Evolutionary conservation across 2,888 invertebrate species (phyloP).

Genomic region (Parascotia fuliginaria): DNA sequence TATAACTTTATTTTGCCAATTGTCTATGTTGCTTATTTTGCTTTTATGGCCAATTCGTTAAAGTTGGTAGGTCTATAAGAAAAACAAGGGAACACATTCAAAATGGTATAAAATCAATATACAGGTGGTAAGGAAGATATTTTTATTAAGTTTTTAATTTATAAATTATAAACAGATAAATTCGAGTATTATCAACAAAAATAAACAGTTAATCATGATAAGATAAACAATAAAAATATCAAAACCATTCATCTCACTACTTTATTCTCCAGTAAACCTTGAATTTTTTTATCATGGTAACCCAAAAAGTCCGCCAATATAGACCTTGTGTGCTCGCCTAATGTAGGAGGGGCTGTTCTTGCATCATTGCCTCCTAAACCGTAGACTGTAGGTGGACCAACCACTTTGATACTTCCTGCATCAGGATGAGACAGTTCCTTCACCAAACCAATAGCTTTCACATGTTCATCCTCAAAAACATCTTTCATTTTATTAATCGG

Average conservation of each 20-base stretch:
- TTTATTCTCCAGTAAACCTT: slow-evolving; percentile 80
- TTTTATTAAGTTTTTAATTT: too few relatives aligned
- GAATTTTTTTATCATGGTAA: slow-evolving; percentile 86
- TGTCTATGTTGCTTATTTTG: too few relatives aligned
- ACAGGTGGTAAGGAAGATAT: too few relatives aligned
- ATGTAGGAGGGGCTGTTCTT: slow-evolving; percentile 91
- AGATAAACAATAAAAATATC: not conserved
- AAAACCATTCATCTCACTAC: slow-evolving; percentile 52
- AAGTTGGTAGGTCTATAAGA: too few relatives aligned
- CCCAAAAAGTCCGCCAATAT: slow-evolving; percentile 89
- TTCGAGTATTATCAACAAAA: too few relatives aligned
- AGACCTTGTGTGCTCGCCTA: slow-evolving; percentile 95
- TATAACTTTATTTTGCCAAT: too few relatives aligned
- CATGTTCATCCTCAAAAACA: slow-evolving; percentile 95
- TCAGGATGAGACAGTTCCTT: slow-evolving; percentile 89
- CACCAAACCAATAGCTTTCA: slow-evolving; percentile 90
- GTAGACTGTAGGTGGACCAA: slow-evolving; percentile 95
- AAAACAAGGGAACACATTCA: too few relatives aligned
- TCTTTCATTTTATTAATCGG: slow-evolving; percentile 95
- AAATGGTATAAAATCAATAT: too few relatives aligned
- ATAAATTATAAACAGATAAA: too few relatives aligned
- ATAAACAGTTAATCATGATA: not conserved
- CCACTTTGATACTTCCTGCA: slow-evolving; percentile 90
- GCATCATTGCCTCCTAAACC: slow-evolving; percentile 90
- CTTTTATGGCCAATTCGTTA: too few relatives aligned